Evolutionary conservation across 1,140 invertebrate species (phyloP).

Genomic region (Tetramorium alpestre): DNA sequence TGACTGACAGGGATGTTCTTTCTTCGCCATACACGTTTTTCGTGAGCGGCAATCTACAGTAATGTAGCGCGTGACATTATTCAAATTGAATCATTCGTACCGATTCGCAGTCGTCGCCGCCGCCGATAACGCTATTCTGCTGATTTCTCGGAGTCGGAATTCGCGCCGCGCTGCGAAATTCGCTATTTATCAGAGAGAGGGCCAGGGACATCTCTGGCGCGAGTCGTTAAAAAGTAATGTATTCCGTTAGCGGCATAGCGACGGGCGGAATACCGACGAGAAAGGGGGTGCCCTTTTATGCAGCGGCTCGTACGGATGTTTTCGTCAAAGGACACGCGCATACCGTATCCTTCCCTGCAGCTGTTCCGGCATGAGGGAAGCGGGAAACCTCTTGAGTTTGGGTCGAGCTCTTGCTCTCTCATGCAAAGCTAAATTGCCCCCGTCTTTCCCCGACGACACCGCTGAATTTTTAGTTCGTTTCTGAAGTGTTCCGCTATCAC

Average conservation of each 20-base stretch:
- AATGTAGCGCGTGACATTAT: slow-evolving; percentile 35
- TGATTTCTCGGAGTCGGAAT: slow-evolving; percentile 18
- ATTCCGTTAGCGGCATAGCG: slow-evolving; percentile 63
- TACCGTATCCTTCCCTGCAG: slow-evolving; percentile 14
- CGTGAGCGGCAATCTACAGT: slow-evolving; percentile 2
- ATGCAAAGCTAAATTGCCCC: slow-evolving; percentile 63
- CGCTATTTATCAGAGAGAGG: slow-evolving; percentile 27
- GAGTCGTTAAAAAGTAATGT: slow-evolving; percentile 66
- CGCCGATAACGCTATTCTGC: slow-evolving; percentile 1
- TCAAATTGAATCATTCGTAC: slow-evolving; percentile 41
- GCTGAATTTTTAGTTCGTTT: slow-evolving; percentile 65
- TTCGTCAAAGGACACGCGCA: slow-evolving; percentile 59
- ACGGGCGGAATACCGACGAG: slow-evolving; percentile 44
- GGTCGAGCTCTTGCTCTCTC: neutral
- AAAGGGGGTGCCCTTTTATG: neutral
- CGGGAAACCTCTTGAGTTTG: neutral
- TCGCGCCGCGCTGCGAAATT: slow-evolving; percentile 35
- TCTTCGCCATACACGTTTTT: neutral
- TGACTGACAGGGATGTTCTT: neutral
- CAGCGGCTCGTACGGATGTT: neutral
- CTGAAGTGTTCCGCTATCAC: slow-evolving; percentile 9
- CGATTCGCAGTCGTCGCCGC: slow-evolving; percentile 8
- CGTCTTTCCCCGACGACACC: slow-evolving; percentile 38
- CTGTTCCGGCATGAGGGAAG: neutral
- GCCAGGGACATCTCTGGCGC: slow-evolving; percentile 22